These are phyloP conservation scores for Noctua janthina DNA, from an alignment of 2,888 invertebrate species.

Conservation along the genomic window DNA sequence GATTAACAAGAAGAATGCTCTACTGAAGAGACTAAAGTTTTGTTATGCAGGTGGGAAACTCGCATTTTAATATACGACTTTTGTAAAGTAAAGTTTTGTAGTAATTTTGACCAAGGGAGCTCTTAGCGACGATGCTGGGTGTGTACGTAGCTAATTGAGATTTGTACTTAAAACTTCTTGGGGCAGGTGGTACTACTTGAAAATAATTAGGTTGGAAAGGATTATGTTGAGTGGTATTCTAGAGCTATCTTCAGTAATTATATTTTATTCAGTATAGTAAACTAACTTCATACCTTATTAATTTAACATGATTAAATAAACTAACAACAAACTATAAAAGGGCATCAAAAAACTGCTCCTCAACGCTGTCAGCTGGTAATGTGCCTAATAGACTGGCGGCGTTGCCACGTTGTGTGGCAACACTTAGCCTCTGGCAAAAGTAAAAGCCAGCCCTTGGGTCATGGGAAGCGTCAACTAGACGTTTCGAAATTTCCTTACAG, in stretches of 20 bases:
- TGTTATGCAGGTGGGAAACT: conserved; percentile 70
- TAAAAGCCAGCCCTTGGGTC: too few relatives aligned
- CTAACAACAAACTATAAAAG: too few relatives aligned
- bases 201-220: conserved; percentile 54
- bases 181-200: conserved; percentile 60
- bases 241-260: conserved; percentile 26
- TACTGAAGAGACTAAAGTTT: conserved; percentile 72
- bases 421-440: too few relatives aligned
- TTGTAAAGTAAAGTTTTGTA: conserved; percentile 55
- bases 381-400: too few relatives aligned
- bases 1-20: conserved; percentile 70
- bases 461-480: too few relatives aligned
- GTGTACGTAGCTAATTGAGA: conserved; percentile 62
- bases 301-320: too few relatives aligned
- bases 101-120: conserved; percentile 63
- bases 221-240: conserved; percentile 46
- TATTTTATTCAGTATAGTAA: too few relatives aligned
- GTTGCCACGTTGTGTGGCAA: too few relatives aligned
- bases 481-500: too few relatives aligned
- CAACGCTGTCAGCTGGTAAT: too few relatives aligned
- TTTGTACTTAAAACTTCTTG: conserved; percentile 67
- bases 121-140: conserved; percentile 51
- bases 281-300: too few relatives aligned
- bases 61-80: conserved; percentile 60
- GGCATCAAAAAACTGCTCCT: too few relatives aligned